These are phyloP conservation scores for Hoplostethus mediterraneus DNA, from an alignment of 2,797 vertebrate genomes.

Conservation along the genomic window DNA sequence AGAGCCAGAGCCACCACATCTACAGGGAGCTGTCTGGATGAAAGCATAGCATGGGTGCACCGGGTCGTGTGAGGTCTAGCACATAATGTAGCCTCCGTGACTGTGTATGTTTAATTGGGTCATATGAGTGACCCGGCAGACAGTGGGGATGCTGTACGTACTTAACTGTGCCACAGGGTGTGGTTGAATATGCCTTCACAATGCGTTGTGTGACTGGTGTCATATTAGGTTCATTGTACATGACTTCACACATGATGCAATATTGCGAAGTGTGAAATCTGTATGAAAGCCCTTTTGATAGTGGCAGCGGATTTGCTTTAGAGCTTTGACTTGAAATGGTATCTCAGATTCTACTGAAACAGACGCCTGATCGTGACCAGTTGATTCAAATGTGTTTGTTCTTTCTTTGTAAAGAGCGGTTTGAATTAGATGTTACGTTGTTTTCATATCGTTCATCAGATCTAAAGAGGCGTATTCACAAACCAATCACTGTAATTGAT, in stretches of 20 bases:
- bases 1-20: constrained; percentile 20
- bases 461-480: constrained; percentile 15
- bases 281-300: constrained; percentile 10
- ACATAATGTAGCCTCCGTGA: constrained; percentile 56
- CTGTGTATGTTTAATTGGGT: constrained; percentile 63
- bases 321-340: not conserved
- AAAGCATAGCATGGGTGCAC: constrained; percentile 55
- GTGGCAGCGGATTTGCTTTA: constrained; percentile 32
- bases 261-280: constrained; percentile 30
- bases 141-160: constrained; percentile 27
- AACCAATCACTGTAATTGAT: constrained; percentile 44
- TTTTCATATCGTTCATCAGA: constrained; percentile 4
- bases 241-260: constrained; percentile 41
- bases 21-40: constrained; percentile 43
- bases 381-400: not conserved
- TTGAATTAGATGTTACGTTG: not conserved
- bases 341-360: constrained; percentile 21
- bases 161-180: constrained; percentile 34
- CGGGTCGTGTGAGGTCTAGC: constrained; percentile 78
- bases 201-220: constrained; percentile 28
- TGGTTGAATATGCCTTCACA: constrained; percentile 35
- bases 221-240: constrained; percentile 4
- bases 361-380: constrained; percentile 5
- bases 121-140: constrained; percentile 50
- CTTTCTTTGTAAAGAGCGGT: not conserved